Evolutionary conservation across 2,797 vertebrate genomes (phyloP), one percentile per base, ranked within the genome.

Genomic region (Lagodon rhomboides): DNA sequence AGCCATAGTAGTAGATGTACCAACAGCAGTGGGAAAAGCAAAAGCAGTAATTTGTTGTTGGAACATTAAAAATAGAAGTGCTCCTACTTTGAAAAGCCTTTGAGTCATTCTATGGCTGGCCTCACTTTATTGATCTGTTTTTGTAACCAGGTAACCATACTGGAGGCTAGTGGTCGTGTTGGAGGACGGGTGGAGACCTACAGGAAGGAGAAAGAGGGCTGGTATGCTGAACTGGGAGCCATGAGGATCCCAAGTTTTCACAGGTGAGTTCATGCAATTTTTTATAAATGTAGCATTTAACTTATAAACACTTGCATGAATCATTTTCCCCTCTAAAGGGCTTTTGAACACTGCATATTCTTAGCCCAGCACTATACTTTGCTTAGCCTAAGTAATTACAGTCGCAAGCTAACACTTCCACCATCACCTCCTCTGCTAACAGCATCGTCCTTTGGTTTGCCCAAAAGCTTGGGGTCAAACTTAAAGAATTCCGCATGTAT

Each of bases 171-270:
- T 64, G 77, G 23, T 0, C 92, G 89, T 0, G 56, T 95, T 0
- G 96, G 95, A 25, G 96, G 95, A 68, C 92, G 96, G 15, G 92
- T 96, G 75, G 30, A 90, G 25, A 96, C 96, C 12, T 87, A 94
- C 88, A 94, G 94, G 72, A 85, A 95, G 53, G 59, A 66, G 25
- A 64, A 75, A 13, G 94, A 94, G 0, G 92, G 93, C 74, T 96
- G 96, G 95, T 94, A 90, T 12, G 95, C 91, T 49, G 96, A 96
- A n/a, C 75, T 96, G 12, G 96, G 95, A 22, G 95, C 96, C 53
- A 96, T 96, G 96, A 94, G 96, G 73, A 95, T 96, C 67, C 96
- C 96, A 23, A 71, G 12, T 17, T 89, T 68, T 5, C 95, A 96
- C 78, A 20, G 0, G 96, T 96, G 71, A 90, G 92, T 8, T 46